Evolutionary conservation across 2,113 vertebrate genomes (phyloP), one percentile per base, ranked within the genome.

Genomic region (Paratilapia polleni): DNA sequence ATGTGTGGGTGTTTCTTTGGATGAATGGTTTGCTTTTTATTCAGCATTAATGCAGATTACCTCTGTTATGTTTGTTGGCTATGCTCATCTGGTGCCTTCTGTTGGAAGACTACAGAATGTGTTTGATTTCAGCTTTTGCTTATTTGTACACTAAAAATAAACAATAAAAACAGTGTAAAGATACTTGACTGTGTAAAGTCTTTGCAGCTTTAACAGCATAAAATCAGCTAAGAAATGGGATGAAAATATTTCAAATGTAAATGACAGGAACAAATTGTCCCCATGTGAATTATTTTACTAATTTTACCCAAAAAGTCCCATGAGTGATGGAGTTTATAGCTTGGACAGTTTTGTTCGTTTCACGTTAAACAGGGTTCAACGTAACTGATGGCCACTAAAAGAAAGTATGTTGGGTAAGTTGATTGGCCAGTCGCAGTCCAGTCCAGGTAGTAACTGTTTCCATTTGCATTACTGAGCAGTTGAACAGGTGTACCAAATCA

Each of bases 81-180:
- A 15, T 9, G 20, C 73, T 85, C 28, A 63, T 82, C 61, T 77
- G 63, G 91, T 91, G 93, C 94, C 94, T 95, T 93, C 78, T 90
- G 81, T 79, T 85, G 59, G 68, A 88, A 34, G 59, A 85, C 20
- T 78, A 26, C 75, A 82, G 61, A 74, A 76, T 61, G 26, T 66
- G 20, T 61, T 78, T 26, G n/a, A 64, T 81, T 62, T 77, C 28
- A 54, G 83, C 59, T 92, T 77, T 64, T 81, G 82, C 87, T 89
- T 58, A 38, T 91, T 91, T 89, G 20, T 81, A 87, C 62, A 90
- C 85, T 92, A 91, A 92, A 93, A 66, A 73, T 4, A 26, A 62
- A 85, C 52, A 43, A 58, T 47, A 43, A 77, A 84, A 74, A 59
- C 41, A n/a, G 8, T 13, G 20, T 15, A 38, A 26, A n/a, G 22